Evolutionary conservation across 2,888 invertebrate genomes (phyloP).

Genomic region (Dasypogon diadema): DNA sequence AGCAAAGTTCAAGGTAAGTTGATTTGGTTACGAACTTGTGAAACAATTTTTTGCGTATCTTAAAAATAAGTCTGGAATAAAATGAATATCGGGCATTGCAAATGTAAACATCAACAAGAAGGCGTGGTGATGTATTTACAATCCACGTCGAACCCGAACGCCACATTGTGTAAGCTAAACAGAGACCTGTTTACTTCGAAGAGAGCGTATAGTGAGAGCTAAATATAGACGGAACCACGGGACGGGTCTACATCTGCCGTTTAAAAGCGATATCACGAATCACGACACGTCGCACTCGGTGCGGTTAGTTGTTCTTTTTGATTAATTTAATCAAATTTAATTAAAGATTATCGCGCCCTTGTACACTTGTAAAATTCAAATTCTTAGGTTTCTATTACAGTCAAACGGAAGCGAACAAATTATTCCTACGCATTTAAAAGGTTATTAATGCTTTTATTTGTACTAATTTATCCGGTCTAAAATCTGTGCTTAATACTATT

Average conservation of each 20-base stretch:
- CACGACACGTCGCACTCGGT: not conserved
- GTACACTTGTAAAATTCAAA: not conserved
- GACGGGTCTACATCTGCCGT: too few relatives aligned
- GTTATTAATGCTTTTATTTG: too few relatives aligned
- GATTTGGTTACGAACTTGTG: not conserved
- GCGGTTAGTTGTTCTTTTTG: not conserved
- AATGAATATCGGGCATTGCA: not conserved
- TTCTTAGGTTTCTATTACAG: too few relatives aligned
- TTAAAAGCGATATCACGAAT: not conserved
- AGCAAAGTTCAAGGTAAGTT: conserved; percentile 67
- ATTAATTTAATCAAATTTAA: not conserved
- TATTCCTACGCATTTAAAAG: too few relatives aligned
- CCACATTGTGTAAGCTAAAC: not conserved
- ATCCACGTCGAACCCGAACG: too few relatives aligned
- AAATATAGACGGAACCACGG: too few relatives aligned
- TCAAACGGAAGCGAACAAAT: too few relatives aligned
- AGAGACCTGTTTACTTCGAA: conserved; percentile 23
- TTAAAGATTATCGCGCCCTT: not conserved
- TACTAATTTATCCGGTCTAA: too few relatives aligned
- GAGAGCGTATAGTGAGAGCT: conserved; percentile 17
- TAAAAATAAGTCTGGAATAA: not conserved
- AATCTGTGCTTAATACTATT: too few relatives aligned
- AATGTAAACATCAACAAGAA: conserved; percentile 48
- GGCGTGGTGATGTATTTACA: conserved; percentile 32
- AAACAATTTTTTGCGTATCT: conserved; percentile 9